Conservation (phyloP, 2,113 vertebrate species). For the Indicator maculatus region DNA sequence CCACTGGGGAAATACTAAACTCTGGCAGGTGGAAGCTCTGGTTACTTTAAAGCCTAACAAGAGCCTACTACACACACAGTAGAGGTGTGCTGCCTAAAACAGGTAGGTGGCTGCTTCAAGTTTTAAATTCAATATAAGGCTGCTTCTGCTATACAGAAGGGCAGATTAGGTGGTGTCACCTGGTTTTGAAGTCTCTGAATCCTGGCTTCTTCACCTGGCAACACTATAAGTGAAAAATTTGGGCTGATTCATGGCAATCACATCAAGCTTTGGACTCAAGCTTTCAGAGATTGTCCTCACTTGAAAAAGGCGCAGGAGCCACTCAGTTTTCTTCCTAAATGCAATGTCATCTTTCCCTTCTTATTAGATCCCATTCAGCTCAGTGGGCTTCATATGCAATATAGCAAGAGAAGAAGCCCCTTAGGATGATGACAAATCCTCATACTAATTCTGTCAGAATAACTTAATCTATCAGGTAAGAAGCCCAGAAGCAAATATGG, state of each 20-base stretch:
- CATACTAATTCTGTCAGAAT: background rate
- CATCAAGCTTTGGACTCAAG: background rate
- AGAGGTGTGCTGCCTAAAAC: background rate
- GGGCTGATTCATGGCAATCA: background rate
- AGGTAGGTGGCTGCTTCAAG: background rate
- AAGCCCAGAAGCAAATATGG: background rate
- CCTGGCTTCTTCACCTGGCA: background rate
- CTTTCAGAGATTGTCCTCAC: constrained; percentile 1
- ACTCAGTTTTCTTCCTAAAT: constrained; percentile 4
- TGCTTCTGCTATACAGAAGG: background rate
- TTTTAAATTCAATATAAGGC: background rate
- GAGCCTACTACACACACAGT: background rate
- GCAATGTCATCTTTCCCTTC: constrained; percentile 53
- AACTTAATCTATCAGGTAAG: background rate
- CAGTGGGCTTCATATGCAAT: background rate
- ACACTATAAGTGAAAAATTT: background rate
- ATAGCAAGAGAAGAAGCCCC: background rate
- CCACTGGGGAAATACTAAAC: background rate
- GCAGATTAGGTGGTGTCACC: background rate
- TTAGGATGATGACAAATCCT: constrained; percentile 22
- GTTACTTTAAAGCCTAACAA: background rate
- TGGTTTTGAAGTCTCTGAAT: background rate
- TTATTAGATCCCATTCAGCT: constrained; percentile 49
- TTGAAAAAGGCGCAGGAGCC: background rate
- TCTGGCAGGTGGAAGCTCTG: background rate